Conservation (phyloP, 2,797 vertebrate genomes). For the Pseudomugil gertrudae region DNA sequence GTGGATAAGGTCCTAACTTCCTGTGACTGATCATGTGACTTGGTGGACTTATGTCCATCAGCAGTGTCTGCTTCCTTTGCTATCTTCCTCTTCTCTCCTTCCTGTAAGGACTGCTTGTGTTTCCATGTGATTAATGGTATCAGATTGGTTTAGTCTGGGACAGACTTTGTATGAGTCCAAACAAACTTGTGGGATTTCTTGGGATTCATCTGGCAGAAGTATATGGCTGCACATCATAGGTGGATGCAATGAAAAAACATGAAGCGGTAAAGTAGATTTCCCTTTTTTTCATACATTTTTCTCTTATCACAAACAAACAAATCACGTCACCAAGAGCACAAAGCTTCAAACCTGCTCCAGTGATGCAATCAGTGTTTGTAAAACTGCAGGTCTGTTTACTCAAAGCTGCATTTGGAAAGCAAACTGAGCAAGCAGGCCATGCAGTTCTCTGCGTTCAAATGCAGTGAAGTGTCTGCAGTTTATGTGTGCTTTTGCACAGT, state of each 20-base stretch:
- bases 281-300: constrained; percentile 1
- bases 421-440: background rate
- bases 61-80: constrained; percentile 17
- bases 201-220: constrained; percentile 7
- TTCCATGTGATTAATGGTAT: constrained; percentile 12
- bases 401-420: background rate
- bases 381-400: constrained; percentile 6
- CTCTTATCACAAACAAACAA: constrained; percentile 19
- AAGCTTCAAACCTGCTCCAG: constrained; percentile 13
- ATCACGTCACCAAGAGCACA: background rate
- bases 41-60: constrained; percentile 6
- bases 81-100: constrained; percentile 22
- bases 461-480: background rate
- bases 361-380: constrained; percentile 1
- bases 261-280: constrained; percentile 1
- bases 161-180: constrained; percentile 10
- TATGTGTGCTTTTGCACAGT: background rate
- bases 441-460: background rate
- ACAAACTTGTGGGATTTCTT: constrained; percentile 19
- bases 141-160: constrained; percentile 8
- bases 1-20: constrained; percentile 24
- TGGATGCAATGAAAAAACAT: background rate
- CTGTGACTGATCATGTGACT: constrained; percentile 45
- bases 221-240: constrained; percentile 8
- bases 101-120: constrained; percentile 11